Evolutionary conservation across 1,140 invertebrate species (phyloP).

Genomic region (Orius insidiosus): DNA sequence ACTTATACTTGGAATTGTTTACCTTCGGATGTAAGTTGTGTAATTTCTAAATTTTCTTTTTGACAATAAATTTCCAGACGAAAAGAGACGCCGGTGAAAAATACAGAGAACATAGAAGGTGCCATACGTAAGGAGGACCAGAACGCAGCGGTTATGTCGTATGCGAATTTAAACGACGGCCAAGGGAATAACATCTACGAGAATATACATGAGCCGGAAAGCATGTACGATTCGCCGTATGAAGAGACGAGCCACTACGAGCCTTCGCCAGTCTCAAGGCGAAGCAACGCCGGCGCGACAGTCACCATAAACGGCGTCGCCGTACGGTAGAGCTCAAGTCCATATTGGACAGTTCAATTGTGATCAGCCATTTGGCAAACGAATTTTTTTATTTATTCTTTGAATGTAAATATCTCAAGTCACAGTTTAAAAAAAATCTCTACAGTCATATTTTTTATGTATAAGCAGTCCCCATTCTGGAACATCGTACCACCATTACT

Average conservation of each 20-base stretch:
- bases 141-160: constrained; percentile 70
- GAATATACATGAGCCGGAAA: constrained; percentile 48
- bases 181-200: constrained; percentile 45
- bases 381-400: too few species aligned
- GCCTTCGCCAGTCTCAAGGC: constrained; percentile 37
- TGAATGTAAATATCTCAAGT: too few species aligned
- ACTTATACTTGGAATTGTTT: constrained; percentile 54
- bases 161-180: constrained; percentile 54
- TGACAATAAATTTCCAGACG: constrained; percentile 44
- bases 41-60: not conserved
- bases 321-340: constrained; percentile 40
- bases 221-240: constrained; percentile 51
- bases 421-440: too few species aligned
- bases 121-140: constrained; percentile 68
- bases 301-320: constrained; percentile 57
- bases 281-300: constrained; percentile 31
- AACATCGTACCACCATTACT: too few species aligned
- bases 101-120: constrained; percentile 70
- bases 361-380: too few species aligned
- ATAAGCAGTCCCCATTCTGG: too few species aligned
- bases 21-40: constrained; percentile 50
- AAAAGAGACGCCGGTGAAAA: constrained; percentile 68
- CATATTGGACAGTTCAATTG: too few species aligned
- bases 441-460: too few species aligned
- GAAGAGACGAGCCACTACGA: constrained; percentile 49